Evolutionary conservation across 2,888 invertebrate species (phyloP).

Genomic region (Pimpla rufipes): DNA sequence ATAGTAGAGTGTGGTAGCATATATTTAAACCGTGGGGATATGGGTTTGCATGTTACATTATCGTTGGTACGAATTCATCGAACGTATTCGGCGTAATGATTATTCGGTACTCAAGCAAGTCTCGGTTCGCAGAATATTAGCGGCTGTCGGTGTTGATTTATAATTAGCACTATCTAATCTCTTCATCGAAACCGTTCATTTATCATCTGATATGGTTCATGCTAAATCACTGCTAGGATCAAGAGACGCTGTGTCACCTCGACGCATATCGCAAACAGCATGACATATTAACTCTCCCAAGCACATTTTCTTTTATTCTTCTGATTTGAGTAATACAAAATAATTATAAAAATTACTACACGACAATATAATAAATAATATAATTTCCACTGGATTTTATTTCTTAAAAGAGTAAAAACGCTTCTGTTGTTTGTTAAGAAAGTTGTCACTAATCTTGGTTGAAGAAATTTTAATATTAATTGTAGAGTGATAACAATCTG

Average conservation of each 20-base stretch:
- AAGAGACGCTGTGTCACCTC: no score
- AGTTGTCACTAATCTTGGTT: background rate
- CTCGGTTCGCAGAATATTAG: constrained; percentile 21
- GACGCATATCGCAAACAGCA: background rate
- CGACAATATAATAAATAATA: background rate
- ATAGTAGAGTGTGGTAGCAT: constrained; percentile 59
- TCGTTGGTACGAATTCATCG: constrained; percentile 24
- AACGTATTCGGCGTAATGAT: constrained; percentile 37
- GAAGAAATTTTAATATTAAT: background rate
- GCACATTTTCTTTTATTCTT: background rate
- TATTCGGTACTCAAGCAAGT: constrained; percentile 26
- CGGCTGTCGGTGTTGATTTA: constrained; percentile 41
- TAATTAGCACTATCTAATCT: constrained; percentile 20
- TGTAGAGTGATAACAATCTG: background rate
- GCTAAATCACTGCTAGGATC: constrained; percentile 24
- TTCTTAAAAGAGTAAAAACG: no score
- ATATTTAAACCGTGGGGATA: constrained; percentile 40
- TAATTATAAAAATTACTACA: background rate
- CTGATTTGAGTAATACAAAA: background rate
- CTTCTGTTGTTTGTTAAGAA: background rate
- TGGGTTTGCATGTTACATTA: constrained; percentile 51
- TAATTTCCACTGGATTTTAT: no score
- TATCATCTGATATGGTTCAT: constrained; percentile 38
- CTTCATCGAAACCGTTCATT: constrained; percentile 37
- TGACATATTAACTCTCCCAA: constrained; percentile 18